Evolutionary conservation across 2,113 vertebrate genomes (phyloP).

Genomic region (Xerus inauris): DNA sequence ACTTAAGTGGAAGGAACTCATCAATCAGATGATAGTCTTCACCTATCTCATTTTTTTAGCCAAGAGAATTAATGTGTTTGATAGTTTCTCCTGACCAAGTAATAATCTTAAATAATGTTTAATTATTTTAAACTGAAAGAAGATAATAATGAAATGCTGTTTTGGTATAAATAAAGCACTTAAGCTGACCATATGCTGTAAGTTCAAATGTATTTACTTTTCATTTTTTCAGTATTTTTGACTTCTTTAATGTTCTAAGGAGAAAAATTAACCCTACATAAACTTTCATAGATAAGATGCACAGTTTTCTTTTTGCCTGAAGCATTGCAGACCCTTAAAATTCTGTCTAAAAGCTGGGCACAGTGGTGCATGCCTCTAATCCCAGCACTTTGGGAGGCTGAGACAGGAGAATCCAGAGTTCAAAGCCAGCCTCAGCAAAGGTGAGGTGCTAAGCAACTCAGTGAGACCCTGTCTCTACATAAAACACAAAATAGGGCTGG

Average conservation of each 20-base stretch:
- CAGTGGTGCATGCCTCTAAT: too few species aligned
- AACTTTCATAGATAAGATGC: neutral
- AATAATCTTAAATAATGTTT: neutral
- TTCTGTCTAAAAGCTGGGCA: neutral
- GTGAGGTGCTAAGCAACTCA: too few species aligned
- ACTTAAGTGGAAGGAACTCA: neutral
- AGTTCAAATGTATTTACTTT: neutral
- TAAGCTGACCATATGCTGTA: neutral
- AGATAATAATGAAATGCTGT: neutral
- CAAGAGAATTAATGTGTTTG: neutral
- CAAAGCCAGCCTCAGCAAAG: too few species aligned
- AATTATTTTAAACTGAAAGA: neutral
- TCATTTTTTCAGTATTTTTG: neutral
- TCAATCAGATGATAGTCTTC: neutral
- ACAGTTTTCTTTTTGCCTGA: neutral
- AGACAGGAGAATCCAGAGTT: too few species aligned
- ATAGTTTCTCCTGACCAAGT: constrained; percentile 8
- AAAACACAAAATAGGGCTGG: too few species aligned
- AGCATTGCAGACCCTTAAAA: neutral
- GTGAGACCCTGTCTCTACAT: too few species aligned
- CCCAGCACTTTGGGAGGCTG: too few species aligned
- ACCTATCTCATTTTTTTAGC: neutral
- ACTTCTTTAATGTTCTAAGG: neutral
- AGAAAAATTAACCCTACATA: neutral
- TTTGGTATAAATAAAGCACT: neutral